These are phyloP conservation scores for Patella pellucida DNA, from an alignment of 2,888 invertebrate genomes.

Conservation along the genomic window DNA sequence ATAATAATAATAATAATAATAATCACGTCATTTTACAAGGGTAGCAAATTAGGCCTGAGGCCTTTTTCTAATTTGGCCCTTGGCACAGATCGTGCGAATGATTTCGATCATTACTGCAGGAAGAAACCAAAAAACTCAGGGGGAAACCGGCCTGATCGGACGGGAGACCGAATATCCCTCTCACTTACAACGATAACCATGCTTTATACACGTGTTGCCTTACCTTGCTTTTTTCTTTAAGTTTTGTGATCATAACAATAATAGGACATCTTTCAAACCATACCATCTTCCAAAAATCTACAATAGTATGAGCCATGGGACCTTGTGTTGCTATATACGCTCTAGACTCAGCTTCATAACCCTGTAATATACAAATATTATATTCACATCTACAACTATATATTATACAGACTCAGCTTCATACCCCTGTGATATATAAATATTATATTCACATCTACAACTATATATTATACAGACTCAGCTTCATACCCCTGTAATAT, in stretches of 20 bases:
- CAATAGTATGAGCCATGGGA: slow-evolving; percentile 88
- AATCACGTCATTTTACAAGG: no score
- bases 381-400: neutral
- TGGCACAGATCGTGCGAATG: no score
- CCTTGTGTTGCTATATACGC: slow-evolving; percentile 94
- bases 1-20: no score
- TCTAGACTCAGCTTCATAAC: slow-evolving; percentile 88
- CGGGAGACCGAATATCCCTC: no score
- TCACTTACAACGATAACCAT: no score
- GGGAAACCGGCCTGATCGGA: no score
- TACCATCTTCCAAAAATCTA: slow-evolving; percentile 93
- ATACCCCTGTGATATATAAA: slow-evolving; percentile 79
- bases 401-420: slow-evolving; percentile 84
- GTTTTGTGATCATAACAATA: slow-evolving; percentile 92
- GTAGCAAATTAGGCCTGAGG: no score
- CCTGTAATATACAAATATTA: slow-evolving; percentile 74
- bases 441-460: neutral
- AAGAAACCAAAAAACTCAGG: no score
- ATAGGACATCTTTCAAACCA: slow-evolving; percentile 75
- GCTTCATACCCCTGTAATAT: slow-evolving; percentile 86
- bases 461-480: slow-evolving; percentile 75
- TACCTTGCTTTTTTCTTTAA: slow-evolving; percentile 80
- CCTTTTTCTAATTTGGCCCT: no score
- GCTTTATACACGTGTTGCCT: neutral
- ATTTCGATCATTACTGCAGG: no score